Percentiles rank a stretch among this genome's conserved stretches.
These are phyloP conservation scores for Drosophila melanosoma DNA, from an alignment of 2,888 invertebrate species.

Conservation along the genomic window DNA sequence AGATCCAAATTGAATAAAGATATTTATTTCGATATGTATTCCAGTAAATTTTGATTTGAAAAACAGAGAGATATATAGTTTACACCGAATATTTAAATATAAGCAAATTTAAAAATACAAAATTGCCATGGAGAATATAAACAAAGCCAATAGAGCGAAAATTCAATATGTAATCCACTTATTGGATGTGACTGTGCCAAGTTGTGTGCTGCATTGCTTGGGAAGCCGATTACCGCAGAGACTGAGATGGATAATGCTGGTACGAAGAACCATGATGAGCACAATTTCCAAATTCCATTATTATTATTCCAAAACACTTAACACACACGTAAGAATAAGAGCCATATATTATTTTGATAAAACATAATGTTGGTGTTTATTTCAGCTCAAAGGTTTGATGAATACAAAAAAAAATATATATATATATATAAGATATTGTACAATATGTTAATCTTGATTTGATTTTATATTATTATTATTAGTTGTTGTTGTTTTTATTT, in stretches of 20 bases:
- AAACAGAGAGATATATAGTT: neutral
- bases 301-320: neutral
- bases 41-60: neutral
- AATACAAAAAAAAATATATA: conserved; percentile 53
- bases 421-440: conserved; percentile 63
- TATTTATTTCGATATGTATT: neutral
- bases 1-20: neutral
- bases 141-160: conserved; percentile 8
- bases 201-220: too few relatives aligned
- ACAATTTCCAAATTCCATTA: neutral
- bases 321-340: neutral
- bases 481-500: conserved; percentile 23
- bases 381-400: conserved; percentile 68
- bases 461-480: conserved; percentile 28
- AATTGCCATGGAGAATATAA: conserved; percentile 34
- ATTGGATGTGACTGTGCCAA: conserved; percentile 40
- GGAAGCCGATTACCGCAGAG: too few relatives aligned
- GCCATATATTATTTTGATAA: conserved; percentile 46
- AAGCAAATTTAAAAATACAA: too few relatives aligned
- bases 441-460: conserved; percentile 65
- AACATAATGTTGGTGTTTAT: conserved; percentile 73
- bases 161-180: conserved; percentile 28
- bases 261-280: neutral
- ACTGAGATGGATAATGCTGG: neutral
- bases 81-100: neutral